A percentile compares a stretch with the other conserved stretches of the same genome.
These are phyloP conservation scores for Hydrolagus colliei DNA, from an alignment of 2,797 vertebrate species.

Conservation along the genomic window DNA sequence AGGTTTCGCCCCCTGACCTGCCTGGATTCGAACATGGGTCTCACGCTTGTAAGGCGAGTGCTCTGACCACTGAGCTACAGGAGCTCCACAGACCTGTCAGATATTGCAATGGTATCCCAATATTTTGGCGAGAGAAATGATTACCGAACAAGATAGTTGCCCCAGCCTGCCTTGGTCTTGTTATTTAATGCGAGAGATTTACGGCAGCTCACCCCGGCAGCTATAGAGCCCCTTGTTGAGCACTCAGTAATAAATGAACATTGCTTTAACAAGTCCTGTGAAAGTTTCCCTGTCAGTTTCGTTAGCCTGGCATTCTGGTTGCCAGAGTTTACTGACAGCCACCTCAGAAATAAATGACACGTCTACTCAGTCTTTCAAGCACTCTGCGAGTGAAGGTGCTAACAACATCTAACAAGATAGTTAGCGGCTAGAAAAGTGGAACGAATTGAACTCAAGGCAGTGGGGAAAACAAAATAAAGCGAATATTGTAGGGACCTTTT, in stretches of 20 bases:
- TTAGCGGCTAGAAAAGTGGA: background rate
- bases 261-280: constrained; percentile 5
- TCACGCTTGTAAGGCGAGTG: too few relatives aligned
- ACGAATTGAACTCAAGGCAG: background rate
- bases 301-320: constrained; percentile 12
- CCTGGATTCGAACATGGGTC: too few relatives aligned
- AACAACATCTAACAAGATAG: background rate
- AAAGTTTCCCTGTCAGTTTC: constrained; percentile 4
- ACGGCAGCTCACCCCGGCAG: background rate
- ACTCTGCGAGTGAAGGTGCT: background rate
- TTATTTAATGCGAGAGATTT: background rate
- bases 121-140: too few relatives aligned
- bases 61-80: too few relatives aligned
- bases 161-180: too few relatives aligned
- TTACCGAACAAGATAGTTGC: background rate
- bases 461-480: background rate
- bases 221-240: background rate
- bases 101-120: too few relatives aligned
- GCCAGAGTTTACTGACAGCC: background rate
- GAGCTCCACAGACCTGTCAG: too few relatives aligned
- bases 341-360: background rate
- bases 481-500: too few relatives aligned
- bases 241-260: background rate
- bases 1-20: too few relatives aligned
- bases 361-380: background rate